Evolutionary conservation across 2,888 invertebrate genomes (phyloP), one percentile per base, ranked within the genome.

Genomic region (Erebia ligea): DNA sequence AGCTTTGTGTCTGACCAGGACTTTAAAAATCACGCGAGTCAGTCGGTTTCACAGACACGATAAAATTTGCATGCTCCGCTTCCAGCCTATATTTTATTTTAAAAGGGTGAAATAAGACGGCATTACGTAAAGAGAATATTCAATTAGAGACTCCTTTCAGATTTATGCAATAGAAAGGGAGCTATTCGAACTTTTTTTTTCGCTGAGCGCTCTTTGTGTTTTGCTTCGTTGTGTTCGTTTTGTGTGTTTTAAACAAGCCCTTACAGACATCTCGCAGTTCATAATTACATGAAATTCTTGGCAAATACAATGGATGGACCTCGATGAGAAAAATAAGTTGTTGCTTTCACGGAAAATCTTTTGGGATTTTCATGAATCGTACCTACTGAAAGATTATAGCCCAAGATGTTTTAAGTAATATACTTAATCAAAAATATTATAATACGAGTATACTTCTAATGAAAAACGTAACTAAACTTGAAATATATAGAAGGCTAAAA

Each of bases 61-160:
- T 91, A 87, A 90, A 92, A 92, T 92, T 92, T 92, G 91, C 92
- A 92, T 92, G 90, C 90, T 91, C 90, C 88, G 84, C 86, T 88
- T 87, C 85, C 86, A 84, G 86, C 84, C 86, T 89, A 86, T 91
- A 91, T 90, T 92, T 92, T 91, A 89, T 90, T 92, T 90, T 91
- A 90, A 78, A 92, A 89, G 91, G 91, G 91, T 91, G 87, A 88
- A 92, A 86, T 90, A 90, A 90, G 88, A 86, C 84, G 84, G 85
- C 81, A 86, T 90, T 90, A 89, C 90, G 89, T 86, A 90, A 89
- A 90, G 86, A 86, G 92, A 92, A 92, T 92, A 92, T 92, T 92
- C 89, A 92, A 92, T 92, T 91, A 91, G 87, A 88, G 86, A 81
- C 82, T 85, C 84, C 82, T 85, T 85, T 85, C 84, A 87, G 88